A percentile compares a stretch with the other conserved stretches of the same genome.
Evolutionary conservation across 2,888 invertebrate genomes (phyloP).

Genomic region (Dasysyrphus albostriatus): DNA sequence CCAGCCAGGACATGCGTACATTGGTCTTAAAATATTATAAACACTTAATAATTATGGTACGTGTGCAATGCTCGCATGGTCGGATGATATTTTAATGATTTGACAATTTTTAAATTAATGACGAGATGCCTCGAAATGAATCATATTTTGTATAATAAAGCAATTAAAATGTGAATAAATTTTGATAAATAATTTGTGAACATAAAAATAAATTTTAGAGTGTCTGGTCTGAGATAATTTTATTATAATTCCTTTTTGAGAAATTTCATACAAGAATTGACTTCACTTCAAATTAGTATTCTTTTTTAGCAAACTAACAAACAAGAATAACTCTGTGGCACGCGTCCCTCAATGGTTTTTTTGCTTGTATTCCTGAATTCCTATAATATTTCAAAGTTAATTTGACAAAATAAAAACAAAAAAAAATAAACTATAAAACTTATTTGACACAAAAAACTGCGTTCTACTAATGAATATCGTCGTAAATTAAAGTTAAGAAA

Average conservation of each 20-base stretch:
- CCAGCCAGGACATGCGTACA: slow-evolving; percentile 57
- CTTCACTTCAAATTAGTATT: background rate
- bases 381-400: slow-evolving; percentile 28
- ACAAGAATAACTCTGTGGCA: background rate
- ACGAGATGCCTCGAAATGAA: slow-evolving; percentile 36
- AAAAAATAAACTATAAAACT: slow-evolving; percentile 6
- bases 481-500: slow-evolving; percentile 39
- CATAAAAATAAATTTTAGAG: background rate
- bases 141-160: slow-evolving; percentile 36
- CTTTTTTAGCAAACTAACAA: background rate
- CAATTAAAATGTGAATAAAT: slow-evolving; percentile 34
- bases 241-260: background rate
- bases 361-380: background rate
- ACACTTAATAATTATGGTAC: slow-evolving; percentile 42
- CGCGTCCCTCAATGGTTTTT: slow-evolving; percentile 6
- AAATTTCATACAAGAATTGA: background rate
- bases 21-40: slow-evolving; percentile 34
- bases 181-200: background rate
- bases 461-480: slow-evolving; percentile 36
- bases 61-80: slow-evolving; percentile 34
- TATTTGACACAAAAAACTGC: slow-evolving; percentile 31
- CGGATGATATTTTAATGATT: slow-evolving; percentile 42
- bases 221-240: background rate
- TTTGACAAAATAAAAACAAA: slow-evolving; percentile 2
- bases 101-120: slow-evolving; percentile 44